Base-by-base conservation (phyloP, 2,797 vertebrate genomes). In the Takifugu ocellatus region DNA sequence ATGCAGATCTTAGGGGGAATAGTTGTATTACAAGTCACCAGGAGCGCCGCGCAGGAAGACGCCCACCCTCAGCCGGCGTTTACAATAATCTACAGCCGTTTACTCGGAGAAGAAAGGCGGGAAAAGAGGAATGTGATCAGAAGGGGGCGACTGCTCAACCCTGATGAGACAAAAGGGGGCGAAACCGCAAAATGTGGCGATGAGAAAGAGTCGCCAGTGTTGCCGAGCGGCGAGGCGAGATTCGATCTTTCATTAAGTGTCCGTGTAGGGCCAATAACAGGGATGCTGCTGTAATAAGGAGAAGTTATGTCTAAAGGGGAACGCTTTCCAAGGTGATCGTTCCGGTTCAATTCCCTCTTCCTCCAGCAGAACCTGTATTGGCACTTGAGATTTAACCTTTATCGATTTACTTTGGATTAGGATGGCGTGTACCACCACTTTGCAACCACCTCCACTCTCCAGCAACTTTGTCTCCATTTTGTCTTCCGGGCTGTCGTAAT, bases 1-100 rank as follows among this genome's bases (percentile, higher is more conserved):
- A 91, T 89, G 82, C 72, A 84, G 83, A 80, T 90, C 85, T 88
- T 82, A 79, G 84, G 83, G 76, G 70, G 81, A 84, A 87, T 68
- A 73, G 85, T 86, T 87, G 89, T 90, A 87, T 77, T 87, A 91
- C 87, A 88, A 87, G 85, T 83, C 81, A 89, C 85, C 75, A 64
- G 56, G 43, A 85, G 84, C 75, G 29, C 31, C n/a, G 51, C 51
- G 73, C 60, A 24, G 56, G 66, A 68, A 82, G 74, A 73, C 79
- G 68, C 65, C 78, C 27, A 75, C 79, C 73, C 77, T 78, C 66
- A 1, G 68, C 77, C 62, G 76, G 60, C 81, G 63, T 89, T 88
- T 86, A 85, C 78, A 76, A 82, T 83, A 87, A 87, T 75, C 82
- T 71, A 87, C 85, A 84, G 78, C 42, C 74, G 25, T 77, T 84